These are phyloP conservation scores for Drosophila grimshawi DNA, from an alignment of 1,140 invertebrate species.

Conservation along the genomic window DNA sequence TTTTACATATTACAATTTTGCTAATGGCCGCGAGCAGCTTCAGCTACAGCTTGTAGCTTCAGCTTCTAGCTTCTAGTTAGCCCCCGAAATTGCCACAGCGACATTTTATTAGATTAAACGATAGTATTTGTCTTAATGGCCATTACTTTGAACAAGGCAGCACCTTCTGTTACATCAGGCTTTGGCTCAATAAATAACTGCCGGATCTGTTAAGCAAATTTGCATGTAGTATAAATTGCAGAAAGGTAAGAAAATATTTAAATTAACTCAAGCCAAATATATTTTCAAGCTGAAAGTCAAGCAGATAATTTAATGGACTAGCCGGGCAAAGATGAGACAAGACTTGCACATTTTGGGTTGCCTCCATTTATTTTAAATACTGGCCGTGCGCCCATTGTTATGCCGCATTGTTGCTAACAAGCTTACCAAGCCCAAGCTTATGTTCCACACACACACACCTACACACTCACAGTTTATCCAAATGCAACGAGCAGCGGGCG, in stretches of 20 bases:
- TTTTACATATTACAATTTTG: not conserved
- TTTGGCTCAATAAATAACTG: not conserved
- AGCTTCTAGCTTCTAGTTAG: constrained; percentile 2
- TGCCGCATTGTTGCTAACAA: constrained; percentile 55
- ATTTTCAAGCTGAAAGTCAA: constrained; percentile 12
- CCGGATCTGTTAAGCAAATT: not conserved
- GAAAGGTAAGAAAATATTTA: constrained; percentile 5
- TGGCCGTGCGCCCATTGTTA: constrained; percentile 13
- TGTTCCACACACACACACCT: constrained; percentile 9
- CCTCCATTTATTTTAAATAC: constrained; percentile 11
- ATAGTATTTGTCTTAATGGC: constrained; percentile 39
- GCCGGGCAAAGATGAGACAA: constrained; percentile 10
- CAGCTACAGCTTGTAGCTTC: not conserved
- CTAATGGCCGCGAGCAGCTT: constrained; percentile 2
- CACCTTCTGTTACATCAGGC: not conserved
- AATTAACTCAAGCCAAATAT: not conserved
- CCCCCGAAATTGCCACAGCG: constrained; percentile 36
- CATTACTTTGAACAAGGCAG: not conserved
- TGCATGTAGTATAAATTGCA: not conserved
- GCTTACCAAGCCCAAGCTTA: constrained; percentile 32
- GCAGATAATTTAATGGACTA: constrained; percentile 26
- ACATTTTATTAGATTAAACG: constrained; percentile 56
- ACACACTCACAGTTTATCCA: not conserved
- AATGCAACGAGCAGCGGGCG: constrained; percentile 18
- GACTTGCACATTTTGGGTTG: constrained; percentile 6